Evolutionary conservation across 2,888 invertebrate species (phyloP), one percentile per base, ranked within the genome.

Genomic region (Oegoconia quadripuncta): DNA sequence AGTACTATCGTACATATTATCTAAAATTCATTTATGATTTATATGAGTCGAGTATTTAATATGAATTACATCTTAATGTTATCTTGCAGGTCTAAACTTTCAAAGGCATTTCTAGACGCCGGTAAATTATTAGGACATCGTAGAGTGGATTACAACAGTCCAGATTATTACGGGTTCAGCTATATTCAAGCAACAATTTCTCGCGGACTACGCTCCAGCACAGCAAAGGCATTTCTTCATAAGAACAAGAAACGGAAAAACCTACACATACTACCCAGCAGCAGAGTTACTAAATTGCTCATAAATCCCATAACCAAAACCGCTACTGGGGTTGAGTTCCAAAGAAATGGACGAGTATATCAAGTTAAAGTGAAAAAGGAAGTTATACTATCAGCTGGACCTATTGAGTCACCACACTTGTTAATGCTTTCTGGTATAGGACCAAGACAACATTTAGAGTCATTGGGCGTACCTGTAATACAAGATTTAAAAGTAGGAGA

Each of bases 361-460:
- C 58, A 62, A 47, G 76, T 84, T 27, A 51, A 53, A 43, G 84
- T 84, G 4, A 75, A 65, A 1, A 90, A 89, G 49, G 91, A 91
- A 66, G 89, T 90, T 0, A 82, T 91, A 29, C 52, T 90, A 5
- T 91, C 92, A 6, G 93, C 93, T 1, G 94, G 96, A 0, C 91
- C 95, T 0, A 91, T 96, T 46, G 94, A 93, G 71, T 92, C 94
- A 0, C 93, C 96, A 0, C 95, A 96, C 69, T 65, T 96, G 8
- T 56, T 92, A 12, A 90, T 92, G 90, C 70, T 92, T 1, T 91
- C 91, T 0, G 92, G 92, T 1, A 71, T 93, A 8, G 93, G 93
- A 0, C 93, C 93, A 1, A 84, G 71, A 52, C 70, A 88, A 3
- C 91, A 92, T 48, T 65, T 93, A 34, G 58, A 88, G 43, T 73